Conservation (phyloP, 2,888 invertebrate species). For the Mongoloraphidia duomilia region DNA sequence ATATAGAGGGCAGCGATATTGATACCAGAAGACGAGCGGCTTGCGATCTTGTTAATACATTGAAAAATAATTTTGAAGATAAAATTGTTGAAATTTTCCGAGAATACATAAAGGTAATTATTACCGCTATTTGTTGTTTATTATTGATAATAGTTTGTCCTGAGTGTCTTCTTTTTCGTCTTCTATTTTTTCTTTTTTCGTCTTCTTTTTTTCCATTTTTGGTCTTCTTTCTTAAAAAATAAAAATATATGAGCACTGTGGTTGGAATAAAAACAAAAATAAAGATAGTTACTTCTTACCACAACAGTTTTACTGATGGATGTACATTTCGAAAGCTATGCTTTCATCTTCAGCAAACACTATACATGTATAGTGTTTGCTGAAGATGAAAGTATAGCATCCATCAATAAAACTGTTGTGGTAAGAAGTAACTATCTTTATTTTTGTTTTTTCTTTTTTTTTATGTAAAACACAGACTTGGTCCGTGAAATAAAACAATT, state of each 20-base stretch:
- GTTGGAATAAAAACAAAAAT: no score
- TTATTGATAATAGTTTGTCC: neutral
- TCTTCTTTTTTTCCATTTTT: neutral
- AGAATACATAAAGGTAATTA: slow-evolving; percentile 61
- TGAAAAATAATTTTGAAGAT: slow-evolving; percentile 76
- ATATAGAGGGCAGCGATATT: slow-evolving; percentile 96
- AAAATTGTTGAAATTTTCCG: slow-evolving; percentile 81
- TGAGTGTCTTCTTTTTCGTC: no score
- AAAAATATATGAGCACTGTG: no score
- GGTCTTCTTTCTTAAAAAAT: slow-evolving; percentile 18
- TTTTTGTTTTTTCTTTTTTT: no score
- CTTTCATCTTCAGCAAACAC: no score
- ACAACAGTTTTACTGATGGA: no score
- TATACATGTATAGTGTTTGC: no score
- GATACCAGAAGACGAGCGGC: slow-evolving; percentile 93
- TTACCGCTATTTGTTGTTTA: neutral
- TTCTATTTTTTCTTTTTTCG: slow-evolving; percentile 3
- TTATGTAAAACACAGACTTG: neutral
- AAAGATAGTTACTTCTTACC: no score
- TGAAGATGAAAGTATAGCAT: no score
- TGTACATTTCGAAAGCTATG: no score
- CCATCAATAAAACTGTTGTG: no score
- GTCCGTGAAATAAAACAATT: neutral
- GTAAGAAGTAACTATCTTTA: no score
- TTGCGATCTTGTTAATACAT: slow-evolving; percentile 87